Evolutionary conservation across 2,888 invertebrate species (phyloP).

Genomic region (Xestia ashworthii): DNA sequence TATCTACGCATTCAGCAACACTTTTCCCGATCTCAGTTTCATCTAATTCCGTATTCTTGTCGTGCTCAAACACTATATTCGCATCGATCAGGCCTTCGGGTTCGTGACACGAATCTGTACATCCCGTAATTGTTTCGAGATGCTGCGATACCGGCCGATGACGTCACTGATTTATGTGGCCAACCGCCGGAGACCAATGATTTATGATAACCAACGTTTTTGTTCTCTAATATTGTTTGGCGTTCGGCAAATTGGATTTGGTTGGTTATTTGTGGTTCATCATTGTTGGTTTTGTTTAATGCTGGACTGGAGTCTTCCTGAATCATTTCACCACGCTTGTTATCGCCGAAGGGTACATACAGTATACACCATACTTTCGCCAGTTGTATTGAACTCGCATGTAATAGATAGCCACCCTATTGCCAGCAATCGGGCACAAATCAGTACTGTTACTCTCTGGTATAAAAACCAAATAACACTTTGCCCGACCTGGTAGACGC

Average conservation of each 20-base stretch:
- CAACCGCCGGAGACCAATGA: constrained; percentile 50
- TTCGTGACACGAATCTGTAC: constrained; percentile 63
- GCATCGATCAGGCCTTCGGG: constrained; percentile 57
- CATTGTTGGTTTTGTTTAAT: constrained; percentile 28
- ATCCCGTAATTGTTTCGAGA: constrained; percentile 65
- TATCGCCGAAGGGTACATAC: not conserved
- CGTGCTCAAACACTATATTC: constrained; percentile 58
- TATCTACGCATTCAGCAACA: not conserved
- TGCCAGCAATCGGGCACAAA: not conserved
- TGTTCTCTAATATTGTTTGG: constrained; percentile 60
- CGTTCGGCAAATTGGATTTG: constrained; percentile 57
- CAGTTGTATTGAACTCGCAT: not conserved
- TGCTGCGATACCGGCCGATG: constrained; percentile 57
- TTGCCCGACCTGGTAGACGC: not conserved
- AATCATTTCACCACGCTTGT: not conserved
- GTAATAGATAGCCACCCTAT: not conserved
- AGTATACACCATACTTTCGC: too few relatives aligned
- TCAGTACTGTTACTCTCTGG: not conserved
- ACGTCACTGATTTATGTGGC: constrained; percentile 67
- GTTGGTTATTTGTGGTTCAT: constrained; percentile 33
- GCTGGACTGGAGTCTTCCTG: constrained; percentile 1
- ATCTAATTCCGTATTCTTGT: constrained; percentile 42
- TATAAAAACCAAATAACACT: not conserved
- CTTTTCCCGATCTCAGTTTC: not conserved
- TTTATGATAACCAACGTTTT: constrained; percentile 58